Conservation (phyloP, 2,797 vertebrate genomes). For the Fratercula arctica region DNA sequence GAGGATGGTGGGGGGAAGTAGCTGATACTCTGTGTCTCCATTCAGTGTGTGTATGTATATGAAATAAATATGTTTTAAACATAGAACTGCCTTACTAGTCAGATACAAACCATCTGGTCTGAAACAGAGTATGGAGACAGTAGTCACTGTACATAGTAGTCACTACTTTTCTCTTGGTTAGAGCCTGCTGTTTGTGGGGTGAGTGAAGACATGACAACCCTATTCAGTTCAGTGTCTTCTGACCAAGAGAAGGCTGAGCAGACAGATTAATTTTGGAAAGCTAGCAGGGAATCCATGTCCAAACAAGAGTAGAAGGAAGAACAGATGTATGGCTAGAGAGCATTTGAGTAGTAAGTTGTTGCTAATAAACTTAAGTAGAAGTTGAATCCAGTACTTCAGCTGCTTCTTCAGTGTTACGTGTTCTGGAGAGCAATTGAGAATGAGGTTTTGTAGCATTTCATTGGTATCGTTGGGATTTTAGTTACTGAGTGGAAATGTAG, state of each 20-base stretch:
- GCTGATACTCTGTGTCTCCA: background rate
- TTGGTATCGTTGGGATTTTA: background rate
- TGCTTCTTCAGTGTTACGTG: accelerated
- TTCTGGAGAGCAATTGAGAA: background rate
- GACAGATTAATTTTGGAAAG: background rate
- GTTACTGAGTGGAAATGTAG: background rate
- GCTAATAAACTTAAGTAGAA: background rate
- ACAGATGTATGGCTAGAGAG: background rate
- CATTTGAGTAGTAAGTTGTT: background rate
- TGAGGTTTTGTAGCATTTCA: background rate
- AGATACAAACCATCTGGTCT: background rate
- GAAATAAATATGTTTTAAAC: background rate
- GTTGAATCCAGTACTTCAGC: background rate
- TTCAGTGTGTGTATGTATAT: background rate
- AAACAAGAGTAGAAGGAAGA: background rate
- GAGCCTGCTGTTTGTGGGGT: background rate
- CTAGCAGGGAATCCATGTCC: background rate
- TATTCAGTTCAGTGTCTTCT: background rate
- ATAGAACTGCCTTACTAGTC: background rate
- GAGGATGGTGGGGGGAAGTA: background rate
- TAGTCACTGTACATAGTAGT: background rate
- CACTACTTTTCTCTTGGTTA: background rate
- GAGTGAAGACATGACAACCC: background rate
- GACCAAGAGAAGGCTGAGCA: background rate
- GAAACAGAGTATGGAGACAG: background rate